Conservation (phyloP, 2,113 vertebrate species). For the Aspidoscelis tigris region DNA sequence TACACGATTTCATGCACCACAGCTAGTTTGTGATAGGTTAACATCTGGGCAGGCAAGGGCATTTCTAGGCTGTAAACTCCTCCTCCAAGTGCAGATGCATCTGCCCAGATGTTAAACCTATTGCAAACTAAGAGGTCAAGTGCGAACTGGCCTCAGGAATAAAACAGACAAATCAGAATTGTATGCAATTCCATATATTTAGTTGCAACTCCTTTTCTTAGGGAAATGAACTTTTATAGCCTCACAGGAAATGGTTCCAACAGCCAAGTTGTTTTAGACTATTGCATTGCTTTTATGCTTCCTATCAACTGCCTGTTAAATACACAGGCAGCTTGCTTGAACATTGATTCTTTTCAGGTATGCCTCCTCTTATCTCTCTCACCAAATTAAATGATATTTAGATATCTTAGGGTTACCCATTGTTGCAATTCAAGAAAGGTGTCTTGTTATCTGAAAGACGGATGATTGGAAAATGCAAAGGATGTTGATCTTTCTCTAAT, state of each 20-base stretch:
- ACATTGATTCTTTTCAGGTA: background rate
- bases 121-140: no score
- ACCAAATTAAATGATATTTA: background rate
- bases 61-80: no score
- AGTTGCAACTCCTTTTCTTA: slow-evolving; percentile 4
- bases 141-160: no score
- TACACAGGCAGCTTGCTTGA: background rate
- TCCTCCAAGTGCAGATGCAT: no score
- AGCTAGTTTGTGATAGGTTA: no score
- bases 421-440: no score
- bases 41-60: no score
- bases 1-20: no score
- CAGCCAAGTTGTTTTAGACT: background rate
- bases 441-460: background rate
- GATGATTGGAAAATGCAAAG: background rate
- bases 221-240: slow-evolving; percentile 39
- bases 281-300: background rate
- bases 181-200: slow-evolving; percentile 51
- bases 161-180: slow-evolving; percentile 3
- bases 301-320: background rate
- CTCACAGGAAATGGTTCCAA: slow-evolving; percentile 35
- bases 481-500: background rate
- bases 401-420: background rate
- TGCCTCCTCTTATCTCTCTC: no score
- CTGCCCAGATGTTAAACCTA: no score